Evolutionary conservation across 2,797 vertebrate species (phyloP).

Genomic region (Discoglossus pictus): DNA sequence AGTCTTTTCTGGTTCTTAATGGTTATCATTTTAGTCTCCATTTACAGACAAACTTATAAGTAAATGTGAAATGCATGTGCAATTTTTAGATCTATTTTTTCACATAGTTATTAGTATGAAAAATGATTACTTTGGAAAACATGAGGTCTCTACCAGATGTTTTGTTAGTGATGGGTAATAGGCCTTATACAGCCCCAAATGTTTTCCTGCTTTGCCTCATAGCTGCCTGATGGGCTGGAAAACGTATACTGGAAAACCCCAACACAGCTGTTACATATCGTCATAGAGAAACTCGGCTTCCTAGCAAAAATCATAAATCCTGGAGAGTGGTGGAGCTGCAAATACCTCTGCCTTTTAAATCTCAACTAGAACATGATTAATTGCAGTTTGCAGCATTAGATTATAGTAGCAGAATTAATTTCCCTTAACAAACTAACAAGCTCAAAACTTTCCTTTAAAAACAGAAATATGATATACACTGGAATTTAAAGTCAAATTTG

Average conservation of each 20-base stretch:
- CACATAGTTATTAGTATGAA: slow-evolving; percentile 48
- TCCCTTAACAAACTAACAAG: slow-evolving; percentile 24
- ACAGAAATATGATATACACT: too few relatives aligned
- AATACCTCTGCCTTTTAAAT: slow-evolving; percentile 38
- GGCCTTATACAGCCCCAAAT: slow-evolving; percentile 51
- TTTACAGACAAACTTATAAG: background rate
- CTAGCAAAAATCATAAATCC: slow-evolving; percentile 45
- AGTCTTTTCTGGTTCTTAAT: background rate
- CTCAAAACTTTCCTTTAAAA: background rate
- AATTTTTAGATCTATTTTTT: slow-evolving; percentile 33
- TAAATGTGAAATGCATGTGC: slow-evolving; percentile 10
- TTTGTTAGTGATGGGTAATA: slow-evolving; percentile 52
- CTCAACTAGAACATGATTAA: slow-evolving; percentile 47
- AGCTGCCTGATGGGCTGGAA: slow-evolving; percentile 31
- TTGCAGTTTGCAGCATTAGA: slow-evolving; percentile 4
- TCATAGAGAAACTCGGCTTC: slow-evolving; percentile 8
- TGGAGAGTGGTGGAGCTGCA: slow-evolving; percentile 21
- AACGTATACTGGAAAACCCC: slow-evolving; percentile 33
- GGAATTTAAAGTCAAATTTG: too few relatives aligned
- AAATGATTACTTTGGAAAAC: slow-evolving; percentile 54
- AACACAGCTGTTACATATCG: slow-evolving; percentile 37
- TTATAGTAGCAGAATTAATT: background rate
- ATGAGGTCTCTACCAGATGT: slow-evolving; percentile 51
- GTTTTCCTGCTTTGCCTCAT: slow-evolving; percentile 39
- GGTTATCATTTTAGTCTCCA: background rate